These are phyloP conservation scores for Leptopterna dolabrata DNA, from an alignment of 2,888 invertebrate species.

Conservation along the genomic window DNA sequence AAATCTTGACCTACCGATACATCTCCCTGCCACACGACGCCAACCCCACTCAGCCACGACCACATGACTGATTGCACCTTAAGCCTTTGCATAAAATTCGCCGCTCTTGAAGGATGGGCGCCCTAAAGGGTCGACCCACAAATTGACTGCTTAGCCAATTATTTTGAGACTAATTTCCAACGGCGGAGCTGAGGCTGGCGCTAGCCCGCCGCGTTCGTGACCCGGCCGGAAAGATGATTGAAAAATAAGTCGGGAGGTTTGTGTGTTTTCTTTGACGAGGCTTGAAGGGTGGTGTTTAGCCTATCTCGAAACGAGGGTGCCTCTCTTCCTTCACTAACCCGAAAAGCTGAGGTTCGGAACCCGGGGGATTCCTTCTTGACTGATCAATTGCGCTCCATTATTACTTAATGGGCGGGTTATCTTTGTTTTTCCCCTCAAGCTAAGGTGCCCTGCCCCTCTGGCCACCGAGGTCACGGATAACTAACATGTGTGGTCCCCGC, in stretches of 20 bases:
- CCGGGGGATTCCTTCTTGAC: constrained; percentile 7
- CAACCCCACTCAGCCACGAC: not conserved
- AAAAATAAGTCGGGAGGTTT: constrained; percentile 45
- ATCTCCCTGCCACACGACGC: not conserved
- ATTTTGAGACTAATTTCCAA: constrained; percentile 18
- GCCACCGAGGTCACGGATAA: constrained; percentile 25
- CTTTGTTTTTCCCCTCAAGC: constrained; percentile 32
- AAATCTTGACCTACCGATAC: not conserved
- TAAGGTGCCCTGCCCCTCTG: not conserved
- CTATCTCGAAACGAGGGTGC: not conserved
- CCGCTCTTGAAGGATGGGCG: constrained; percentile 1
- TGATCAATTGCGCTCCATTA: constrained; percentile 49
- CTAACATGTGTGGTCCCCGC: constrained; percentile 36
- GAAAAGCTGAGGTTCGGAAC: not conserved
- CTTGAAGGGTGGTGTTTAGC: constrained; percentile 47
- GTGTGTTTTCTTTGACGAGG: constrained; percentile 47
- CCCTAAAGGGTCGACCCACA: not conserved
- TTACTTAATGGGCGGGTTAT: constrained; percentile 45
- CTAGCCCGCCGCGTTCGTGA: constrained; percentile 36
- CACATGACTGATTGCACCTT: not conserved
- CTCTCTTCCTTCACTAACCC: not conserved
- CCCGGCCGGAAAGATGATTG: constrained; percentile 32
- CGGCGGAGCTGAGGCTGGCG: constrained; percentile 14
- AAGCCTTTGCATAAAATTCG: constrained; percentile 5
- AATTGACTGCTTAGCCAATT: constrained; percentile 41